Base-by-base conservation (phyloP, 2,888 invertebrate genomes). In the Nephrotoma flavescens region DNA sequence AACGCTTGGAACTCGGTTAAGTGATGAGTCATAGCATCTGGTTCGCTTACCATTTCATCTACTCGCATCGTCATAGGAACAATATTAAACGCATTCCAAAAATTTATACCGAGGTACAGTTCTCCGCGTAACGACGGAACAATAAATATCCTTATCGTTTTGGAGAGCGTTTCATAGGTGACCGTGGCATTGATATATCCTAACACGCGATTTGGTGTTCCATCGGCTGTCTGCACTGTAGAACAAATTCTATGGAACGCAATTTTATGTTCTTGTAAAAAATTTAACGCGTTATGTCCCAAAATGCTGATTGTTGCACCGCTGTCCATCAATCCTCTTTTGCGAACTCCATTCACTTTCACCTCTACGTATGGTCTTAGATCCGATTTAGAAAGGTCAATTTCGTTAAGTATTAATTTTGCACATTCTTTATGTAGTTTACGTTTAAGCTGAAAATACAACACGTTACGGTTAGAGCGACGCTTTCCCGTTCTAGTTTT, bases 271-370 rank as follows among this genome's bases (percentile, higher is more conserved):
- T 31, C 31, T 31, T 52, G n/a, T 15, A 44, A 9, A 9, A 44
- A 44, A 2, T 4, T 2, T 85, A 83, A 87, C n/a, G 71, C 44
- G 4, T 42, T 71, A 71, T 45, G 71, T 12, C 86, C 87, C 7
- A 87, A 31, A 47, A 87, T 87, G 6, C 86, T 86, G 5, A 84
- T 41, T 0, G 87, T 57, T 19, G 87, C 87, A 3, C 87, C 87
- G 7, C 87, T 87, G 42, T 88, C 87, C 19, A 87, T 19, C 31
- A 88, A 86, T 15, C 88, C 88, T 4, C 85, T 6, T n/a, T 87
- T 85, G 5, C 41, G 15, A 1, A 85, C 15, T 4, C 87, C 88
- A 15, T 45, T 87, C 85, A 88, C 85, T 42, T 86, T 84, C 0
- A 87, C 87, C 1, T 45, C 12, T 44, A 87, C 42, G 31, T 87